A percentile compares a stretch with the other conserved stretches of the same genome.
These are phyloP conservation scores for Drosophila ambigua DNA, from an alignment of 1,140 invertebrate species.

Conservation along the genomic window DNA sequence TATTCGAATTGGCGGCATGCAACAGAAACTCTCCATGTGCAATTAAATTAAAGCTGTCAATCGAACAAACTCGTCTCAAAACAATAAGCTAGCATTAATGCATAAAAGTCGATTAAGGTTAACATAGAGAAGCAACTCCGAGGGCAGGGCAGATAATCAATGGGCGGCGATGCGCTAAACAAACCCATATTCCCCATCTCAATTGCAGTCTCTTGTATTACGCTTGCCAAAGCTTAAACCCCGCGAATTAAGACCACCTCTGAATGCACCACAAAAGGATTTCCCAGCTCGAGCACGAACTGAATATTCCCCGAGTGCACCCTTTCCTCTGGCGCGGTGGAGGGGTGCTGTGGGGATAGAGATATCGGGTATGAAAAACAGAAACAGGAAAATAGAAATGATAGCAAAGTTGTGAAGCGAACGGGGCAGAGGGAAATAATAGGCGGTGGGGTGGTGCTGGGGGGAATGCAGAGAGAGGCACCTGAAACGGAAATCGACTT, in stretches of 20 bases:
- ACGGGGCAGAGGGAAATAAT: neutral
- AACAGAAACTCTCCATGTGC: too few species aligned
- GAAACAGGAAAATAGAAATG: conserved; percentile 77
- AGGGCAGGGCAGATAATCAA: too few species aligned
- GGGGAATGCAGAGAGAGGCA: neutral
- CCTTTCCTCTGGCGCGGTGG: neutral
- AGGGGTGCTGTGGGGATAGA: neutral
- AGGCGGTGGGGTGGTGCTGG: neutral
- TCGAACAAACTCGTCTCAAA: too few species aligned
- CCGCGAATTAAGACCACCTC: conserved; percentile 24
- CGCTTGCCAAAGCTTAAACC: neutral
- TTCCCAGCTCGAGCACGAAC: conserved; percentile 33
- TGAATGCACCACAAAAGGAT: conserved; percentile 44
- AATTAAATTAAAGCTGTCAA: too few species aligned
- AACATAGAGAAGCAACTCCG: too few species aligned
- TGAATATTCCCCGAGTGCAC: conserved; percentile 46
- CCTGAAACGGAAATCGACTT: conserved; percentile 75
- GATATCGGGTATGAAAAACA: conserved; percentile 52
- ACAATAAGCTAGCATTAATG: too few species aligned
- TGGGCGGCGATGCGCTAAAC: neutral
- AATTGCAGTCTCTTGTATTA: neutral
- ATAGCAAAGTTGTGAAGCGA: conserved; percentile 56
- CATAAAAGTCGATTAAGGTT: too few species aligned
- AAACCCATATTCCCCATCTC: conserved; percentile 24
- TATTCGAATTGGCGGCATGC: too few species aligned